A percentile compares a stretch with the other conserved stretches of the same genome.
Evolutionary conservation across 2,888 invertebrate genomes (phyloP).

Genomic region (Villa cingulata): DNA sequence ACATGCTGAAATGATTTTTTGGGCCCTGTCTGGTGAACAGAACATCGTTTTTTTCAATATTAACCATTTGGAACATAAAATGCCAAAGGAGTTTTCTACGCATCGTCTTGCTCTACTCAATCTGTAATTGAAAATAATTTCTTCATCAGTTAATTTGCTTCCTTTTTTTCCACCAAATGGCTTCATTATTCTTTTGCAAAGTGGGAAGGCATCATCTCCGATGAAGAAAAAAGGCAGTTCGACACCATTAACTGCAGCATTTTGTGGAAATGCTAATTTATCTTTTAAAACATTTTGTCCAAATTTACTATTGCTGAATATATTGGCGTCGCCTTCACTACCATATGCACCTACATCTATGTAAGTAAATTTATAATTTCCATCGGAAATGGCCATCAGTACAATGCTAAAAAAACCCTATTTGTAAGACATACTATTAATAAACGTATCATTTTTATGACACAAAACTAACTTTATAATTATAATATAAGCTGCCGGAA

Average conservation of each 20-base stretch:
- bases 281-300: background rate
- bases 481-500: conserved; percentile 19
- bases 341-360: background rate
- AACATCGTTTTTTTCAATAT: conserved; percentile 4
- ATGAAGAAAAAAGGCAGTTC: conserved; percentile 6
- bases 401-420: background rate
- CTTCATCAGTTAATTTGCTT: background rate
- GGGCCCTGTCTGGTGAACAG: no score
- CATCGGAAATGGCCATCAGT: background rate
- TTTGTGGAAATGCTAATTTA: background rate
- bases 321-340: background rate
- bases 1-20: conserved; percentile 4
- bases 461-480: conserved; percentile 17
- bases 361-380: background rate
- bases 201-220: conserved; percentile 12
- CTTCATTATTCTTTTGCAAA: conserved; percentile 15
- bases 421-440: no score
- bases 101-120: conserved; percentile 8
- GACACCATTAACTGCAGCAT: background rate
- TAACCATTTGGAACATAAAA: no score
- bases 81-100: conserved; percentile 14
- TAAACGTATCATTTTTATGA: no score
- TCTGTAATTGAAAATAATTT: conserved; percentile 10
- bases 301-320: background rate
- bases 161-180: conserved; percentile 13